Conservation (phyloP, 2,888 invertebrate species). For the Lithophane semibrunnea region DNA sequence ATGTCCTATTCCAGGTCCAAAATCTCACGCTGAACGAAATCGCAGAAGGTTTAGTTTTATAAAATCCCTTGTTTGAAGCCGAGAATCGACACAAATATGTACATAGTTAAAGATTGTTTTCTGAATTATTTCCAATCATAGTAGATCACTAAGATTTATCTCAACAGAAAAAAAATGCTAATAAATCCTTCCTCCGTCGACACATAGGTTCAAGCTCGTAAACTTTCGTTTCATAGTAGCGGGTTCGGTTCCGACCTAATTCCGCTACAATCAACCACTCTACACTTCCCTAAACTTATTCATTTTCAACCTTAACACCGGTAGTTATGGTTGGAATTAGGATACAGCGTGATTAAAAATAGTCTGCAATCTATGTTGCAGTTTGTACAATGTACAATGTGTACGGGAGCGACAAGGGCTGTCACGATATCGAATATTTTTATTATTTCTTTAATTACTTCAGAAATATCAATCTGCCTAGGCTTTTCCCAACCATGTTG, state of each 20-base stretch:
- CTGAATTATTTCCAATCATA: no score
- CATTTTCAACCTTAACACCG: constrained; percentile 56
- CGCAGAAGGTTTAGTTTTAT: no score
- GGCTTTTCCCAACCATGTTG: no score
- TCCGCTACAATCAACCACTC: constrained; percentile 66
- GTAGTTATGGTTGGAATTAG: constrained; percentile 57
- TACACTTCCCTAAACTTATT: constrained; percentile 24
- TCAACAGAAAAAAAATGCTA: neutral
- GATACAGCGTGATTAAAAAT: constrained; percentile 60
- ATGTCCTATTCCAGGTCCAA: no score
- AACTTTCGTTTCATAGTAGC: constrained; percentile 64
- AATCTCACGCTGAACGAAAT: no score
- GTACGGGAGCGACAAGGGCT: constrained; percentile 58
- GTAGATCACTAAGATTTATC: neutral
- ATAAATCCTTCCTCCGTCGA: constrained; percentile 10
- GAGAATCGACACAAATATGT: no score
- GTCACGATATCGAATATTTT: neutral
- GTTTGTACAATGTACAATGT: constrained; percentile 69
- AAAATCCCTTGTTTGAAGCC: no score
- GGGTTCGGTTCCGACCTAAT: constrained; percentile 78
- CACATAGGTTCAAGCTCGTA: constrained; percentile 43
- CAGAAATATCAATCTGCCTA: no score
- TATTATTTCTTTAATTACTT: no score
- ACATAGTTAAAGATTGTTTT: no score
- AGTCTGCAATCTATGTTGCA: constrained; percentile 64